These are phyloP conservation scores for Papilio aristodemus DNA, from an alignment of 1,140 invertebrate species.

Conservation along the genomic window DNA sequence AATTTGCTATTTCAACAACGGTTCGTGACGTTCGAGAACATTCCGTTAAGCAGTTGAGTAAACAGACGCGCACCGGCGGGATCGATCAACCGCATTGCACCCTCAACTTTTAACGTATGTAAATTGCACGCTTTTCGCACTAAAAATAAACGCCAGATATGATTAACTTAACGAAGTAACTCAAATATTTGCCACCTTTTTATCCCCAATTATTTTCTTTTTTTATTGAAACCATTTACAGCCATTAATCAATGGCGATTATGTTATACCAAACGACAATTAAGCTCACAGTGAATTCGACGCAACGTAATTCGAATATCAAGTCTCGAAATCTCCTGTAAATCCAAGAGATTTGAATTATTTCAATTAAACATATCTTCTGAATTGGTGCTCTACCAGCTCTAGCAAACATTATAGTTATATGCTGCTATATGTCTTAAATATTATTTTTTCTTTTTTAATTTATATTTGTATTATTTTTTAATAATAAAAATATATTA, in stretches of 20 bases:
- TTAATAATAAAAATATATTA: too few species aligned
- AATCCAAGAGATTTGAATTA: conserved; percentile 25
- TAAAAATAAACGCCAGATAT: not conserved
- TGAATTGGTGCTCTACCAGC: not conserved
- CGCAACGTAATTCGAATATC: not conserved
- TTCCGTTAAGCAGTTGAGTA: conserved; percentile 28
- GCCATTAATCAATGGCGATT: not conserved
- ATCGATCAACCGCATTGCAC: conserved; percentile 17
- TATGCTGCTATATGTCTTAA: too few species aligned
- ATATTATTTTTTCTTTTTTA: too few species aligned
- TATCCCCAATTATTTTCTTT: too few species aligned
- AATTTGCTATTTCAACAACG: conserved; percentile 23
- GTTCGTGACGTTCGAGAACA: conserved; percentile 26
- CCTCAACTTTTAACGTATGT: not conserved
- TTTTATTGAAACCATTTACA: too few species aligned
- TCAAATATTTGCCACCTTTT: too few species aligned
- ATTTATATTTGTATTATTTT: too few species aligned
- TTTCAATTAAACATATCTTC: conserved; percentile 26
- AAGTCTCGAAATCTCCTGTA: not conserved
- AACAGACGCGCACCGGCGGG: conserved; percentile 16
- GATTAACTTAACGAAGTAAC: too few species aligned
- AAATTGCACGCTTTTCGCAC: not conserved
- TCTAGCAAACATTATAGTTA: not conserved
- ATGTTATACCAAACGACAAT: not conserved
- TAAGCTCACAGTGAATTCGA: conserved; percentile 2